Conservation (phyloP, 2,113 vertebrate genomes). For the Aphyosemion australe region DNA sequence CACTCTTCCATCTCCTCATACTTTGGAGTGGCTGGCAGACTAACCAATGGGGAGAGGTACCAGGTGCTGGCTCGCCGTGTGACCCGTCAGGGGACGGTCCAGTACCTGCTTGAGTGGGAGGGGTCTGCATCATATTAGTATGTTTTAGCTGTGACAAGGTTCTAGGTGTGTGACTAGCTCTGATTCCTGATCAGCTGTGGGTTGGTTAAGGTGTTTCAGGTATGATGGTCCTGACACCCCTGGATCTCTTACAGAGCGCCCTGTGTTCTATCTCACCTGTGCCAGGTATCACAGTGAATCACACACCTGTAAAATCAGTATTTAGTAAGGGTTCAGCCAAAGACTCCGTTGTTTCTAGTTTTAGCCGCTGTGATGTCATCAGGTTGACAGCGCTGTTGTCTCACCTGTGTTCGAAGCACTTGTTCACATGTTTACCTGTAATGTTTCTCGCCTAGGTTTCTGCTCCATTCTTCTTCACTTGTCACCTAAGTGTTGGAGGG, state of each 20-base stretch:
- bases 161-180: conserved; percentile 8
- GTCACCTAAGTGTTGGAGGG: neutral
- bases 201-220: neutral
- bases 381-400: conserved; percentile 5
- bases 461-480: neutral
- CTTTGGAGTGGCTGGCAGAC: conserved; percentile 87
- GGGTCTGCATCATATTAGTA: conserved; percentile 89
- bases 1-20: conserved; percentile 95
- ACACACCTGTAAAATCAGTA: conserved; percentile 4
- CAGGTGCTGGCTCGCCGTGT: conserved; percentile 91
- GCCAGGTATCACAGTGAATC: conserved; percentile 17
- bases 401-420: neutral
- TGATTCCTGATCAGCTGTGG: conserved; percentile 10
- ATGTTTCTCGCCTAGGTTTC: neutral
- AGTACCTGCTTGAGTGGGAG: conserved; percentile 97
- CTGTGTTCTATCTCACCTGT: neutral
- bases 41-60: conserved; percentile 92
- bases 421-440: conserved; percentile 7
- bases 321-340: conserved; percentile 36
- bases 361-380: conserved; percentile 1
- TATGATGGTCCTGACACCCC: too few relatives aligned
- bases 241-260: too few relatives aligned
- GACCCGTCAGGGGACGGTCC: conserved; percentile 89
- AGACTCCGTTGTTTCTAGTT: conserved; percentile 17
- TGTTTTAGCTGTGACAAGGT: neutral